phyloP scores from a whole-genome alignment of 2,113 vertebrate genomes.

The Corynorhinus townsendii region DNA sequence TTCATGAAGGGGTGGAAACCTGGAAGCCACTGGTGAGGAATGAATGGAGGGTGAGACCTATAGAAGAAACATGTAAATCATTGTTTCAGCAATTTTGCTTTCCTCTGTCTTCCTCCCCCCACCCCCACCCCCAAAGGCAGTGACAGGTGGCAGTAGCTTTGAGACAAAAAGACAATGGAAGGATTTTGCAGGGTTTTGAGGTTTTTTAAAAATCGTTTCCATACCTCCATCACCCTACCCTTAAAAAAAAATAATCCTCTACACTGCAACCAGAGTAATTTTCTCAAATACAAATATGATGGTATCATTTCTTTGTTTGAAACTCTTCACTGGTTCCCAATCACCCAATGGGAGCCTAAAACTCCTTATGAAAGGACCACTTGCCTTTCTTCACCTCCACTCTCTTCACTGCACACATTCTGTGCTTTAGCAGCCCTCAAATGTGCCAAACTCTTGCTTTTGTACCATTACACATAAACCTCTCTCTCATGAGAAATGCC shows the following conservation, averaged over 20 bases:
- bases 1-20: too few species aligned
- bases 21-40: not conserved
- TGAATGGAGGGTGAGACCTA: not conserved
- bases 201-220: too few species aligned
- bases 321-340: too few species aligned
- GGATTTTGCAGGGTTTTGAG: too few species aligned
- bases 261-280: too few species aligned
- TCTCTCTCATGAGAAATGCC: not conserved
- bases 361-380: not conserved
- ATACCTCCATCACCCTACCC: too few species aligned
- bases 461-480: not conserved
- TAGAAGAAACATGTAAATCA: not conserved
- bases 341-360: too few species aligned
- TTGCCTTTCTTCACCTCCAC: not conserved
- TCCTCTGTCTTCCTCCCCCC: not conserved
- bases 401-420: not conserved
- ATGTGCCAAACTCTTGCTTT: not conserved
- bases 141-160: not conserved
- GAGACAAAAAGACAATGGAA: not conserved
- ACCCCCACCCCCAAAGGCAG: not conserved
- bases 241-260: too few species aligned
- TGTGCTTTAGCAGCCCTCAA: not conserved
- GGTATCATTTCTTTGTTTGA: too few species aligned
- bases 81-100: slow-evolving; percentile 1
- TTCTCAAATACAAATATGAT: too few species aligned